Base-by-base conservation (phyloP, 2,888 invertebrate species). In the Axea sp. region DNA sequence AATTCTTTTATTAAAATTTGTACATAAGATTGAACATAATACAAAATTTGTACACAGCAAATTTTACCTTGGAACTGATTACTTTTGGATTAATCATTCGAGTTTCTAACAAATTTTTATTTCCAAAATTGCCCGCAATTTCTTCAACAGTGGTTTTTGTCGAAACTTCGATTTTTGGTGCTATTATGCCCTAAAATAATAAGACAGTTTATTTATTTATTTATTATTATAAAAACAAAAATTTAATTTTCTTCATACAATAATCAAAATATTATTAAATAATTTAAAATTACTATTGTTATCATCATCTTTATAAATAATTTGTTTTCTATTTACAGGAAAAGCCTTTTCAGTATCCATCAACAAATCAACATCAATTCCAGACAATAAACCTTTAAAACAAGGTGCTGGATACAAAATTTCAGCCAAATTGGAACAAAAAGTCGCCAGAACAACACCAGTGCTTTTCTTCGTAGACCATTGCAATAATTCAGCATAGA, bases 141-240 rank as follows among this genome's bases (percentile, higher is more conserved):
- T 93, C 92, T 82, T 92, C 92, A 62, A 93, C 90, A 0, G 91
- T 90, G 1, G 92, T 92, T 82, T 91, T 92, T 0, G 93, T 92
- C 1, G 91, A 90, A 59, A 93, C 88, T 86, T 93, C 92, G 62
- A 93, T 91, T 88, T 93, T 93, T 0, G 93, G 93, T 1, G 92
- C 90, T 37, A 93, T 88, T 33, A 93, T 92, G 41, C 93, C 93
- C 93, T 93, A 79, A 5, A 84, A 41, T 9, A 31, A 31, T 31
- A 12, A 2, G 22, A 8, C 51, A 11, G 60, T 12, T 35, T 15
- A 17, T 19, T 1, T 11, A 17, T 28, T 30, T 37, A 31, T n/a
- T n/a, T n/a, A n/a, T n/a, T n/a, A n/a, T n/a, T n/a, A n/a, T n/a
- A n/a, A n/a, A n/a, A n/a, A n/a, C n/a, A n/a, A n/a, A n/a, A n/a